Percentiles rank a stretch among this genome's conserved stretches.
These are phyloP conservation scores for Syrphus vitripennis DNA, from an alignment of 2,888 invertebrate species.

Conservation along the genomic window DNA sequence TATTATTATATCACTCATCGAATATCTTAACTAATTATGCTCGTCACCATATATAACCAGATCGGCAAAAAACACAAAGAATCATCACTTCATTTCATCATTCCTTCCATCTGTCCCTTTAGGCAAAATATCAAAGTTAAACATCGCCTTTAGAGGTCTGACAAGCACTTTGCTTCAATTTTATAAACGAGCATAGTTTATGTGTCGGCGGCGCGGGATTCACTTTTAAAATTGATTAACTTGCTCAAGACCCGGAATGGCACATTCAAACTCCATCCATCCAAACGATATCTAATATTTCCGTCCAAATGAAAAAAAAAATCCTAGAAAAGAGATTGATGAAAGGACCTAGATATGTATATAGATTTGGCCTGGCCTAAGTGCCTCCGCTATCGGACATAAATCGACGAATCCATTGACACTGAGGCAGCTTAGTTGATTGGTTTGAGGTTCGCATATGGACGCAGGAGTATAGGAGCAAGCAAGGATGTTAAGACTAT, in stretches of 20 bases:
- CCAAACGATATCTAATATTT: constrained; percentile 31
- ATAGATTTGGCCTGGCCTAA: constrained; percentile 58
- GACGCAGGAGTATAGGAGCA: background rate
- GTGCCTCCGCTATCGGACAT: constrained; percentile 63
- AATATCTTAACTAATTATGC: constrained; percentile 52
- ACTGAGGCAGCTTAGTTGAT: constrained; percentile 68
- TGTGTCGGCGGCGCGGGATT: constrained; percentile 6
- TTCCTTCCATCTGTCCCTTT: background rate
- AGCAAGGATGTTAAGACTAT: background rate
- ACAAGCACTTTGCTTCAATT: constrained; percentile 53
- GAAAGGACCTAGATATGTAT: constrained; percentile 62
- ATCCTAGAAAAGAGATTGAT: constrained; percentile 58
- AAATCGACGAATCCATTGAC: constrained; percentile 68
- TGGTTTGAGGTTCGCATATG: constrained; percentile 35
- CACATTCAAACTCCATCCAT: constrained; percentile 4
- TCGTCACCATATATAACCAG: constrained; percentile 1
- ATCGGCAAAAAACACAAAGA: background rate
- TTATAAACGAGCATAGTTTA: background rate
- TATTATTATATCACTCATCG: background rate
- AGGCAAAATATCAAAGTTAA: constrained; percentile 19
- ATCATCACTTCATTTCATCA: background rate
- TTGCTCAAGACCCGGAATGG: constrained; percentile 30
- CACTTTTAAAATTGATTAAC: constrained; percentile 68
- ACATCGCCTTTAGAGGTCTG: constrained; percentile 49
- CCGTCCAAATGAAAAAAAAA: constrained; percentile 11